These are phyloP conservation scores for Antrozous pallidus DNA, from an alignment of 2,797 vertebrate species.

Conservation along the genomic window DNA sequence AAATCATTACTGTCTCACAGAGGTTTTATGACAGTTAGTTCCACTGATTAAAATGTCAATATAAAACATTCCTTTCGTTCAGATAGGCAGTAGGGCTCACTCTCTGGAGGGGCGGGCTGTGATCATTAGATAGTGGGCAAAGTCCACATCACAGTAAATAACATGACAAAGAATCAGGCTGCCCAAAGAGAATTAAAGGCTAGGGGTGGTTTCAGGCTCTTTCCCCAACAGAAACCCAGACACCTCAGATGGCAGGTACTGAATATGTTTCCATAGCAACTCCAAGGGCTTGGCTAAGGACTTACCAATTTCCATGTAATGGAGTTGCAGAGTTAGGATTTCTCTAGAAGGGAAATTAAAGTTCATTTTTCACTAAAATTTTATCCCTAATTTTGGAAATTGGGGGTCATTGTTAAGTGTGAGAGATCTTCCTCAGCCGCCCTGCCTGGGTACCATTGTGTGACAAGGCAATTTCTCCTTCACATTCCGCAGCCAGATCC, in stretches of 20 bases:
- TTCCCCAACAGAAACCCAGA: background rate
- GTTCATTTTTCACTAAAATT: background rate
- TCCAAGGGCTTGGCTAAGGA: background rate
- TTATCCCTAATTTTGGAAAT: background rate
- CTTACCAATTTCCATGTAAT: background rate
- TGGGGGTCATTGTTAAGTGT: background rate
- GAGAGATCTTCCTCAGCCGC: background rate
- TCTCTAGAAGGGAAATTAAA: background rate
- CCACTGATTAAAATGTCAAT: conserved; percentile 80
- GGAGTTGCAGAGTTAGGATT: background rate
- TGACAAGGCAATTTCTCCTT: background rate
- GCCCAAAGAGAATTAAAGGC: conserved; percentile 52
- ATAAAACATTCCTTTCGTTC: conserved; percentile 73
- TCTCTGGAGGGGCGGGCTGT: conserved; percentile 60
- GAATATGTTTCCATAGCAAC: background rate
- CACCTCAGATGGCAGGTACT: background rate
- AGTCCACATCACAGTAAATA: conserved; percentile 62
- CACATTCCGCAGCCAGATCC: background rate
- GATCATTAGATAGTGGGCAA: conserved; percentile 70
- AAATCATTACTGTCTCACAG: conserved; percentile 75
- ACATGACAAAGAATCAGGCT: conserved; percentile 50
- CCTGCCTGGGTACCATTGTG: background rate
- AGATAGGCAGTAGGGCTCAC: conserved; percentile 40
- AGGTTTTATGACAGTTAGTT: conserved; percentile 71
- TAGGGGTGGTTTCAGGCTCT: conserved; percentile 2